A percentile compares a stretch with the other conserved stretches of the same genome.
phyloP scores from a whole-genome alignment of 2,797 vertebrate species.

The Pteronotus mesoamericanus region DNA sequence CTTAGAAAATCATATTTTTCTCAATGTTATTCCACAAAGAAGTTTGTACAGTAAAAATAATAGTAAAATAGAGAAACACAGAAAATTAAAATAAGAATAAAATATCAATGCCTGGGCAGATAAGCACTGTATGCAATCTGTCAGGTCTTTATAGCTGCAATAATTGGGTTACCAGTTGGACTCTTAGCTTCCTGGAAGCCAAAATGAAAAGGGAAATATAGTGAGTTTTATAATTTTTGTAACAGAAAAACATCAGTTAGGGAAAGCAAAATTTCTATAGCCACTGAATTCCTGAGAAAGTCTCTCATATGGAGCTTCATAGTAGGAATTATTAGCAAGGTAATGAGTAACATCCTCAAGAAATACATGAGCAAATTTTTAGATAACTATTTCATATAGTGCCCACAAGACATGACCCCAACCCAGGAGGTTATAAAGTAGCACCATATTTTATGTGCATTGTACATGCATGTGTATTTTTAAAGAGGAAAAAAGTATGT shows the following conservation, averaged over 20 bases:
- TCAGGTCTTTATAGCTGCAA: background rate
- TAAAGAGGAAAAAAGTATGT: background rate
- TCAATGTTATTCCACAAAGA: background rate
- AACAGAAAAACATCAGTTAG: background rate
- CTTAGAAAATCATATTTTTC: background rate
- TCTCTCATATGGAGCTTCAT: background rate
- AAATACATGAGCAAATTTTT: background rate
- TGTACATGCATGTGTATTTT: background rate
- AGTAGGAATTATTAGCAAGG: background rate
- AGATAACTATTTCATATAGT: background rate
- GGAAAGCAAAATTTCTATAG: background rate
- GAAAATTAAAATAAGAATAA: constrained; percentile 10
- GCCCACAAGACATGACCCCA: background rate
- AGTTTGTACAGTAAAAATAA: background rate
- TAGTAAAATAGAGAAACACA: background rate
- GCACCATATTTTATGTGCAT: background rate
- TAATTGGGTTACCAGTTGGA: background rate
- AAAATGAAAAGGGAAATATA: background rate
- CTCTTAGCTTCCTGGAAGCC: constrained; percentile 10
- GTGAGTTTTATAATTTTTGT: background rate
- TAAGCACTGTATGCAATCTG: background rate
- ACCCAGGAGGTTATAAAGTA: background rate
- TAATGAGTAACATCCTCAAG: background rate
- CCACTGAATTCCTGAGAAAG: constrained; percentile 11
- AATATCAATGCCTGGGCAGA: background rate